Conservation (phyloP, 2,797 vertebrate genomes). For the Coilia nasus region DNA sequence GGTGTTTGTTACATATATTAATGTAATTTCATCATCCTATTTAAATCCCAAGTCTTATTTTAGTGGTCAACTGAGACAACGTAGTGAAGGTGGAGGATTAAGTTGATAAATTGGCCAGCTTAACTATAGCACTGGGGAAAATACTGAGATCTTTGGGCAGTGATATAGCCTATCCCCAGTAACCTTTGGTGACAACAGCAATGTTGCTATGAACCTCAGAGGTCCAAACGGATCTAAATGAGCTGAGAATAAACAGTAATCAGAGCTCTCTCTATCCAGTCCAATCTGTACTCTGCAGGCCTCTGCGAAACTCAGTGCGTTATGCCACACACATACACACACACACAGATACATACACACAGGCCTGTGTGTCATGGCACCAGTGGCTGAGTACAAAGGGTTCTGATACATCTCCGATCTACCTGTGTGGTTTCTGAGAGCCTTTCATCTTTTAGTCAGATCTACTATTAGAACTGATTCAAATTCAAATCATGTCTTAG, state of each 20-base stretch:
- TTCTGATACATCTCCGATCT: background rate
- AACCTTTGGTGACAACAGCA: background rate
- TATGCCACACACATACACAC: too few relatives aligned
- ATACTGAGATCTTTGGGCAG: background rate
- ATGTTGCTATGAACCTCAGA: background rate
- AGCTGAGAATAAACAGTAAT: constrained; percentile 3
- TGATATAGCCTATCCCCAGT: background rate
- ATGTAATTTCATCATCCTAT: too few relatives aligned
- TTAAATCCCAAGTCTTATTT: too few relatives aligned
- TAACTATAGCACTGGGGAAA: too few relatives aligned
- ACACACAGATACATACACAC: too few relatives aligned
- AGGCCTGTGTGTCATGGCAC: too few relatives aligned
- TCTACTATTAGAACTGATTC: background rate
- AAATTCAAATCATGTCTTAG: constrained; percentile 13
- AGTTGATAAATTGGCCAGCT: too few relatives aligned
- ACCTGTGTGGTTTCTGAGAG: background rate
- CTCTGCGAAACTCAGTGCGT: background rate
- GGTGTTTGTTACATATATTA: too few relatives aligned
- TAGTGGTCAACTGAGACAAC: too few relatives aligned
- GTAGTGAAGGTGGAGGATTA: too few relatives aligned
- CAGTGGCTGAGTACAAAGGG: background rate
- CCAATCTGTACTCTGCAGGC: background rate
- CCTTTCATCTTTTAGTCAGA: background rate
- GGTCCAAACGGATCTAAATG: background rate
- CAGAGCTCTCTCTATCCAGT: background rate